Evolutionary conservation across 2,888 invertebrate species (phyloP).

Genomic region (Zhuqinia jingwanae): DNA sequence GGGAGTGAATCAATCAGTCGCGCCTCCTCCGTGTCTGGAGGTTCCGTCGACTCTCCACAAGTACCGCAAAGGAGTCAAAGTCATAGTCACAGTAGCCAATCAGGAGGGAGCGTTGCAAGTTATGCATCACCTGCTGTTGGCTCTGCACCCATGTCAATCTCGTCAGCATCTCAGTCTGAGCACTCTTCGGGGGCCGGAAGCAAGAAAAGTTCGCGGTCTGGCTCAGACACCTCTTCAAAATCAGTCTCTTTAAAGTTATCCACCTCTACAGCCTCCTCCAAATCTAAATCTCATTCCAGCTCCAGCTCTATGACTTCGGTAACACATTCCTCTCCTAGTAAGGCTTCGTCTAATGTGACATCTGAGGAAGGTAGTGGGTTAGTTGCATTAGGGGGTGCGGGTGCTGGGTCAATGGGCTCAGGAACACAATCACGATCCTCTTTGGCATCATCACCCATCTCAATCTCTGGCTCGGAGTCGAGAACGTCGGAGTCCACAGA

Average conservation of each 20-base stretch:
- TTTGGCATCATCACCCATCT: slow-evolving; percentile 78
- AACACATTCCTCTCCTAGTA: slow-evolving; percentile 70
- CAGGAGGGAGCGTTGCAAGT: slow-evolving; percentile 50
- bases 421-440: slow-evolving; percentile 78
- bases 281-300: slow-evolving; percentile 72
- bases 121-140: slow-evolving; percentile 69
- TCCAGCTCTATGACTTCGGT: slow-evolving; percentile 66
- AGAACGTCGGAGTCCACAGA: slow-evolving; percentile 79
- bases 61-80: slow-evolving; percentile 60
- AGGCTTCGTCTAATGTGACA: slow-evolving; percentile 70
- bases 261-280: slow-evolving; percentile 58
- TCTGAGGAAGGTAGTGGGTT: slow-evolving; percentile 72
- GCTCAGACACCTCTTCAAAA: slow-evolving; percentile 70
- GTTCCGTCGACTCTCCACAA: slow-evolving; percentile 72
- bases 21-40: slow-evolving; percentile 68
- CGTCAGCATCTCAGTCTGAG: slow-evolving; percentile 61
- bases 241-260: slow-evolving; percentile 68
- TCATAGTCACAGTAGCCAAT: slow-evolving; percentile 66
- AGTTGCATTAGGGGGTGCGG: slow-evolving; percentile 62
- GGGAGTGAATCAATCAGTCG: slow-evolving; percentile 69
- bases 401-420: slow-evolving; percentile 68
- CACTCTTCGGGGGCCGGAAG: slow-evolving; percentile 68
- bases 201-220: slow-evolving; percentile 72
- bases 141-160: slow-evolving; percentile 69
- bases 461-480: slow-evolving; percentile 78